phyloP scores from a whole-genome alignment of 2,888 invertebrate genomes.

The Marasmarcha lunaedactyla region DNA sequence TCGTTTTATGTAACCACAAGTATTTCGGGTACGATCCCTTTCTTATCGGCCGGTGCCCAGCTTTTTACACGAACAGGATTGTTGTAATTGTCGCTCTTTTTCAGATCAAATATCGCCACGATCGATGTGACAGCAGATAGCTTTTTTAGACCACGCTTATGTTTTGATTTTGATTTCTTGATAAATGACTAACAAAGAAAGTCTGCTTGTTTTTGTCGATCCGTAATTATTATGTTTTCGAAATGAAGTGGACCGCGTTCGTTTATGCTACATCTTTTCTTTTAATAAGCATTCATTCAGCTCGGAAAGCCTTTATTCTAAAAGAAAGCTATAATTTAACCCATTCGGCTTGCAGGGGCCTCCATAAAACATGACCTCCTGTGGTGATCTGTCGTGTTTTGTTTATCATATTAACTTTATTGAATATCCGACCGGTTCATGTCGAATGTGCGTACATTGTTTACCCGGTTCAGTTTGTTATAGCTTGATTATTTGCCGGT shows the following conservation, averaged over 20 bases:
- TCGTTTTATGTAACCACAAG: neutral
- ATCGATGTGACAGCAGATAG: neutral
- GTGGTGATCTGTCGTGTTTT: slow-evolving; percentile 43
- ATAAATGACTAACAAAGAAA: neutral
- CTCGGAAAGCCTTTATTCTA: neutral
- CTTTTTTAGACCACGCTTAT: neutral
- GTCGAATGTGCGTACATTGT: neutral
- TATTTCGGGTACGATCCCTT: neutral
- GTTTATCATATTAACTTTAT: slow-evolving; percentile 53
- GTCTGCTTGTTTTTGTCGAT: neutral
- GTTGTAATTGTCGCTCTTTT: neutral
- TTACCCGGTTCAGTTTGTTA: neutral
- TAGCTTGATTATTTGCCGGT: too few species aligned
- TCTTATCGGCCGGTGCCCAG: neutral
- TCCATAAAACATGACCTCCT: slow-evolving; percentile 61
- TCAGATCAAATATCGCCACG: neutral
- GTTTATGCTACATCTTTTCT: neutral
- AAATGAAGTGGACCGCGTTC: neutral
- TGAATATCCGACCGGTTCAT: slow-evolving; percentile 17
- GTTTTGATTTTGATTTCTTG: neutral
- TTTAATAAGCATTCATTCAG: neutral
- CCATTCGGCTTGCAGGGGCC: slow-evolving; percentile 2
- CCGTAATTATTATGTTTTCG: neutral
- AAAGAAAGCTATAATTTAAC: neutral
- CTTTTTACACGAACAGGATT: neutral